Evolutionary conservation across 2,113 vertebrate genomes (phyloP), one percentile per base, ranked within the genome.

Genomic region (Trichechus manatus): DNA sequence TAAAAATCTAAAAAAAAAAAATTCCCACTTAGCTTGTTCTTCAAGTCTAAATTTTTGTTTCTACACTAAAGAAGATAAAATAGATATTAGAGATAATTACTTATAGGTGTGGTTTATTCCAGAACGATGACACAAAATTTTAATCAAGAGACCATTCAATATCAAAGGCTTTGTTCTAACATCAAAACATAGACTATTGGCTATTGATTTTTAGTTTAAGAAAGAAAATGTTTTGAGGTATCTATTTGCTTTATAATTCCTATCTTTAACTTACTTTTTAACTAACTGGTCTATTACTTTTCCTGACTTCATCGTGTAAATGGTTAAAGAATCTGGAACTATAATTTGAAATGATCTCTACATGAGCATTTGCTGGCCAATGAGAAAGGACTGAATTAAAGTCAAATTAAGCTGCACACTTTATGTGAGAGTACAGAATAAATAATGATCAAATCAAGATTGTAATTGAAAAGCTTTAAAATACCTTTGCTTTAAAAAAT

Each of bases 201-300:
- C 44, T 72, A 79, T 50, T 70, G 79, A 33, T 77, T 64, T 82
- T 95, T 92, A 75, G 22, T 82, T 89, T 59, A 47, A 88, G 74
- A 56, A 33, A 61, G 61, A 79, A 72, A 79, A 47, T 74, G 3
- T 63, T 63, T 70, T 77, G 64, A 92, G 75, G 33, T 22, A 81
- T 17, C 36, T n/a, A 74, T 17, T 36, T 93, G 14, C 53, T 82
- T 87, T 75, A 66, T 36, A 82, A 82, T 56, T 81, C 31, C 5
- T 4, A 75, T 75, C 6, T 80, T 53, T 80, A 74, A 86, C 23
- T 61, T 68, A 33, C 29, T 64, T 90, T 70, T 81, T 56, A 4
- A 61, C 15, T 23, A 61, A 39, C 0, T 70, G 20, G 82, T 44
- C 23, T 87, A 64, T 3, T 29, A 72, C 9, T 64, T 82, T 66